Conservation (phyloP, 2,888 invertebrate genomes). For the Drosophila longiperda region DNA sequence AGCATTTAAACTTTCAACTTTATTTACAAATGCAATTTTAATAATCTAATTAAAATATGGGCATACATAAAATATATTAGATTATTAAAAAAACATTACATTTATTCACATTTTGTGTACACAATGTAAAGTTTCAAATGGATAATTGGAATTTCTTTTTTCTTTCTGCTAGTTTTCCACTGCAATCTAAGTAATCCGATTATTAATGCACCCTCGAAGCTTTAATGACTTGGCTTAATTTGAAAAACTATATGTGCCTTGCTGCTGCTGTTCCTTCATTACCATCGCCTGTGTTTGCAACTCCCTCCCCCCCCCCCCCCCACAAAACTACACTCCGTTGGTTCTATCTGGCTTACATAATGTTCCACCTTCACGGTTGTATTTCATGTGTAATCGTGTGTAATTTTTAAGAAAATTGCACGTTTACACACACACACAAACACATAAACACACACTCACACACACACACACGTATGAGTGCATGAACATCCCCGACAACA, state of each 20-base stretch:
- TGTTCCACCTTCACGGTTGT: slow-evolving; percentile 52
- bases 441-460: slow-evolving; percentile 11
- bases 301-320: neutral
- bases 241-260: slow-evolving; percentile 13
- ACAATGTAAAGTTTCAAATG: neutral
- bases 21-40: neutral
- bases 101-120: neutral
- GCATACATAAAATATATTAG: neutral
- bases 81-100: too few relatives aligned
- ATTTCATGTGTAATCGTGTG: slow-evolving; percentile 82
- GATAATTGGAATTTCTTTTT: neutral
- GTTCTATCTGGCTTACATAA: slow-evolving; percentile 42
- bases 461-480: slow-evolving; percentile 1
- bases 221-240: slow-evolving; percentile 23
- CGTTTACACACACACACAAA: slow-evolving; percentile 50
- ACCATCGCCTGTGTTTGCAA: slow-evolving; percentile 17
- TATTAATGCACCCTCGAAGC: slow-evolving; percentile 24
- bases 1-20: neutral
- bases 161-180: neutral
- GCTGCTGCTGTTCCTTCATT: slow-evolving; percentile 38
- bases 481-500: slow-evolving; percentile 53
- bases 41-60: neutral
- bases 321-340: neutral
- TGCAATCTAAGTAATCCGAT: slow-evolving; percentile 30
- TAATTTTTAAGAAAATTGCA: slow-evolving; percentile 83